Evolutionary conservation across 2,113 vertebrate genomes (phyloP), one percentile per base, ranked within the genome.

Genomic region (Callaeas wilsoni): DNA sequence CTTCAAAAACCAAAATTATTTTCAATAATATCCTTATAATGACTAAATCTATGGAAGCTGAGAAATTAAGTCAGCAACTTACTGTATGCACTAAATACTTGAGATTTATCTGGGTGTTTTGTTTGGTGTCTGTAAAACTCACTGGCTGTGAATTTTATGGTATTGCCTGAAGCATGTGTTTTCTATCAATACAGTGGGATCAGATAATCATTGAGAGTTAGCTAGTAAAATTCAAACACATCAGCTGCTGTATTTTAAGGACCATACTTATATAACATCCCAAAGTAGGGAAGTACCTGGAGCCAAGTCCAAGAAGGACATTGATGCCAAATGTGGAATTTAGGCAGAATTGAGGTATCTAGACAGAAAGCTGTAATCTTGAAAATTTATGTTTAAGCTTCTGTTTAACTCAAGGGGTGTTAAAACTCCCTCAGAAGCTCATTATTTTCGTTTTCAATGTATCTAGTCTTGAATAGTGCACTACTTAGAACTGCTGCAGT

Each of bases 401-500:
- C 56, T 87, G 9, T 77, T 85, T 90, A 77, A 94, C 65, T 29
- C 49, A 84, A 67, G 14, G 23, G 17, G 23, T 87, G 70, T 78
- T 53, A 87, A 91, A 91, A 75, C 25, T 94, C 73, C 89, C 86
- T 81, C 2, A 1, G 57, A 86, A 93, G 35, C 69, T 94, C 87
- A 64, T 89, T 95, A 94, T 84, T 94, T 93, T 81, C 14, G 13
- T 95, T 92, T 89, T 84, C 53, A 77, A 74, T 78, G 67, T 90
- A 77, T 80, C 57, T 4, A 0, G n/a, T 91, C 57, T 87, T 95
- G 90, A 94, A 92, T 86, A 93, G 90, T 77, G 60, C 56, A 56
- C 68, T 55, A 29, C 42, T 59, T 22, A 22, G 55, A 88, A 69
- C 35, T 84, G 79, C 68, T 86, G 55, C 44, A 70, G 47, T 67